Evolutionary conservation across 2,113 vertebrate species (phyloP).

Genomic region (Ia io): DNA sequence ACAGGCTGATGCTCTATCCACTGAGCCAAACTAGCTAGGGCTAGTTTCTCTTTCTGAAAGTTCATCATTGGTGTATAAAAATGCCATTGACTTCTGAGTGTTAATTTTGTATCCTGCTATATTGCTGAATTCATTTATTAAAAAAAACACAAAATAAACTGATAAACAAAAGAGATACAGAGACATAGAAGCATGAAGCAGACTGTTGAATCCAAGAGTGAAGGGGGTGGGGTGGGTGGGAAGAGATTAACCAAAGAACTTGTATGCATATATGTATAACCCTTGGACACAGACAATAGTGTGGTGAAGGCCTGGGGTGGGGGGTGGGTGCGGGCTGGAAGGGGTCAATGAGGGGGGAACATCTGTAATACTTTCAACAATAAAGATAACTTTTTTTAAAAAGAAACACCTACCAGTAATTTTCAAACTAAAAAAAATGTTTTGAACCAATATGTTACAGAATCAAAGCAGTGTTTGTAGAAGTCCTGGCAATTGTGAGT

Average conservation of each 20-base stretch:
- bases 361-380: neutral
- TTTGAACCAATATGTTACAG: neutral
- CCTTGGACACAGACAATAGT: neutral
- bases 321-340: no score
- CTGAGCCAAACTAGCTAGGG: no score
- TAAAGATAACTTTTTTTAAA: neutral
- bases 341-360: neutral
- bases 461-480: slow-evolving; percentile 8
- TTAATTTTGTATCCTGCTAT: no score
- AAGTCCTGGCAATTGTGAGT: neutral
- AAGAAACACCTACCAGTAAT: no score
- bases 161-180: neutral
- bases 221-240: no score
- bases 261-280: neutral
- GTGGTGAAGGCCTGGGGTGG: neutral
- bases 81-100: no score
- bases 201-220: neutral
- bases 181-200: neutral
- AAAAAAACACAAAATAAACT: neutral
- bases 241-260: neutral
- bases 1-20: no score
- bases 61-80: no score
- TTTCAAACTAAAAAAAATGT: neutral
- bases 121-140: no score
- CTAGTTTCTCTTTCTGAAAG: no score